Evolutionary conservation across 1,140 invertebrate species (phyloP), one percentile per base, ranked within the genome.

Genomic region (Leguminivora glycinivorella): DNA sequence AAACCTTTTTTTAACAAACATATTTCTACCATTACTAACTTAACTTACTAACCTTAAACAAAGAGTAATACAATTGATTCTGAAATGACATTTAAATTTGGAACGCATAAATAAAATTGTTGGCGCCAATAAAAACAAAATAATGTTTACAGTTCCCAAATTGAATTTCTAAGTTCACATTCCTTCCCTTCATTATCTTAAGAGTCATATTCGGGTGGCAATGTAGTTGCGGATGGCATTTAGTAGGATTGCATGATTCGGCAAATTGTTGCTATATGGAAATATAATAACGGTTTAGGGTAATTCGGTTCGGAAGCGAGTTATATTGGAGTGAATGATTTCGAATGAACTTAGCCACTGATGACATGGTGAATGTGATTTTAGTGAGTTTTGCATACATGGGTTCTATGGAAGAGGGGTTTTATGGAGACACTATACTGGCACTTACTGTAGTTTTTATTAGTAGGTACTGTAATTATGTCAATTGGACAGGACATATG

Each of bases 281-380:
- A n/a, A n/a, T n/a, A n/a, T n/a, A n/a, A n/a, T 63, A 63, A 63
- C 25, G 58, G 58, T 63, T 58, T 58, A 58, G 22, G 22, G 25
- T 24, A 58, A 58, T 63, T n/a, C 14, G 26, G 24, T 31, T 31
- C 25, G 26, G 24, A 29, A 7, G 24, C 22, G 26, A 63, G 26
- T 63, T 63, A 26, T 58, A 14, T 3, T 22, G 12, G 4, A 58
- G 56, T 58, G 43, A 52, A 52, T 52, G 40, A 17, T 12, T 43
- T 43, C n/a, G n/a, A 43, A 43, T 43, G 40, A 12, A 14, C 40
- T 43, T 43, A 43, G 40, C 31, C 31, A 10, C 14, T 43, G 40
- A 17, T 43, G 43, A 52, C 43, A 52, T 52, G 14, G 19, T 52
- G n/a, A 43, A 43, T 43, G 14, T 4, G 14, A 43, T 43, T 43